Evolutionary conservation across 2,888 invertebrate genomes (phyloP).

Genomic region (Sthenelais limicola): DNA sequence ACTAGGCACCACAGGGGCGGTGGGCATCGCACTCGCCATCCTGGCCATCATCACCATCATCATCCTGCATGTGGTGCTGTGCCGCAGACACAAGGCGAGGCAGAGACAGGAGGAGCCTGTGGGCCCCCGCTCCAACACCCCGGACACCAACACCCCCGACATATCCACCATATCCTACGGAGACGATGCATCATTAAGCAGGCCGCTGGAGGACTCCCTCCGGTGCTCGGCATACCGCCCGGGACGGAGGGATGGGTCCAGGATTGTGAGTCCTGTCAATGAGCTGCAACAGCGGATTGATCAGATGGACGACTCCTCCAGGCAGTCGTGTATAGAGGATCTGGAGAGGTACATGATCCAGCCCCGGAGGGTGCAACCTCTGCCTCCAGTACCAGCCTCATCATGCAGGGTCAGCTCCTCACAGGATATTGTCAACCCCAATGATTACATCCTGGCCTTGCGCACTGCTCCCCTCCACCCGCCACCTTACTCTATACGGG

Average conservation of each 20-base stretch:
- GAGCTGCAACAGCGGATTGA: constrained; percentile 26
- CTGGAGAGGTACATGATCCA: constrained; percentile 26
- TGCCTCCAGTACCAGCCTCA: constrained; percentile 22
- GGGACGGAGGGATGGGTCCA: constrained; percentile 5
- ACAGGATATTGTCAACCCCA: constrained; percentile 14
- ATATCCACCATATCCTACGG: constrained; percentile 28
- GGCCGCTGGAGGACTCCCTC: constrained; percentile 27
- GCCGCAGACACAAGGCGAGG: constrained; percentile 12
- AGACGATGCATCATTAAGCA: constrained; percentile 13
- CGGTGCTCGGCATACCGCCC: constrained; percentile 14
- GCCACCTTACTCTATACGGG: constrained; percentile 34
- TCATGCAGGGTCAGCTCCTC: background rate
- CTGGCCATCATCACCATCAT: constrained; percentile 12
- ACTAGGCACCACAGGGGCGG: constrained; percentile 6
- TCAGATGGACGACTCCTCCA: constrained; percentile 16
- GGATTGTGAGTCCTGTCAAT: constrained; percentile 17
- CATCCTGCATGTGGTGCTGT: constrained; percentile 21
- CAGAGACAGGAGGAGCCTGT: background rate
- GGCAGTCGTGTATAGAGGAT: constrained; percentile 26
- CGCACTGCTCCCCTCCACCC: constrained; percentile 10
- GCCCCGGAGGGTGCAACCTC: constrained; percentile 24
- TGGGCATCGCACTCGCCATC: background rate
- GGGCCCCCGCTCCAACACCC: constrained; percentile 11
- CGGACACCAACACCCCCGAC: constrained; percentile 17
- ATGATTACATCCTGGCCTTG: constrained; percentile 20